Conservation (phyloP, 2,113 vertebrate species). For the Cynoglossus semilaevis region DNA sequence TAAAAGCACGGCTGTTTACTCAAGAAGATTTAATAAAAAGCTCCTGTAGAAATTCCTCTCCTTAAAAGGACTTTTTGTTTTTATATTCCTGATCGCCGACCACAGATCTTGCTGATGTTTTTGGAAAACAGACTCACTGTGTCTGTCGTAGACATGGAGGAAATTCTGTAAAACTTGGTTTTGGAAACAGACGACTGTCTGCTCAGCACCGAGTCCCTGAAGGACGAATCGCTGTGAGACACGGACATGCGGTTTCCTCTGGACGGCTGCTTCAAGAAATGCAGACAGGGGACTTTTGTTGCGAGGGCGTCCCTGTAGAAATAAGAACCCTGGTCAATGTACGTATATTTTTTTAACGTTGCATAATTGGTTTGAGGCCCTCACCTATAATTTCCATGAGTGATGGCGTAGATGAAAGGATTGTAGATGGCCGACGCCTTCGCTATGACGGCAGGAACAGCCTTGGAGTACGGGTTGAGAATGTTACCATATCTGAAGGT, state of each 20-base stretch:
- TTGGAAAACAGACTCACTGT: conserved; percentile 59
- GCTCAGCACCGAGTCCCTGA: conserved; percentile 63
- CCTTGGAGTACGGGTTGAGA: conserved; percentile 86
- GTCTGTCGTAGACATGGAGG: conserved; percentile 70
- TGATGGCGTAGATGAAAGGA: conserved; percentile 92
- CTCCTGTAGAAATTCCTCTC: too few species aligned
- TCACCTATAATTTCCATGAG: conserved; percentile 92
- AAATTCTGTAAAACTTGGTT: conserved; percentile 62
- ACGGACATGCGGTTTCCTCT: conserved; percentile 72
- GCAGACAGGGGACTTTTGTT: conserved; percentile 84
- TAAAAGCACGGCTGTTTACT: too few species aligned
- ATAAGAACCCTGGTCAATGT: neutral
- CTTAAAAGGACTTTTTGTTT: too few species aligned
- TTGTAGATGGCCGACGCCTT: conserved; percentile 96
- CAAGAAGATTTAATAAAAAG: too few species aligned
- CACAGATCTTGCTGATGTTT: neutral
- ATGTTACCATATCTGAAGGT: conserved; percentile 80
- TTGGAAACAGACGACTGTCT: conserved; percentile 63
- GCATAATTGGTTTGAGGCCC: neutral
- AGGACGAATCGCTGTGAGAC: conserved; percentile 78
- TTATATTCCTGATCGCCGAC: neutral
- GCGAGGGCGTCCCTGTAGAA: conserved; percentile 82
- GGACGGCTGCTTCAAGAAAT: conserved; percentile 74
- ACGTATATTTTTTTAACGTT: neutral
- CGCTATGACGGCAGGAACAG: conserved; percentile 91